Conservation (phyloP, 2,113 vertebrate genomes). For the Columba livia region DNA sequence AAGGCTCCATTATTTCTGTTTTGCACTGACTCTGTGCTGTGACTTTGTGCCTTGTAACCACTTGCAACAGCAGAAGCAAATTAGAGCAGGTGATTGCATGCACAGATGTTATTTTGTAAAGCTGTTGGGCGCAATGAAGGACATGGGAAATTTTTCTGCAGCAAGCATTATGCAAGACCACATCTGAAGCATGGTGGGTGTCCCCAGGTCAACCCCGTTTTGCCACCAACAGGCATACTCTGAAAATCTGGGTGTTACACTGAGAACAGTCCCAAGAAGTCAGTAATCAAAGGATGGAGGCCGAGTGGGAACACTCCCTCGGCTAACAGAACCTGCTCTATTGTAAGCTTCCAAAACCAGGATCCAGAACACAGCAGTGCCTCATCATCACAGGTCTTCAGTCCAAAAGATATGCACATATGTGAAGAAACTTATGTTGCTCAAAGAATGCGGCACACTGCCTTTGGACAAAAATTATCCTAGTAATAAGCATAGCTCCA, state of each 20-base stretch:
- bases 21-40: background rate
- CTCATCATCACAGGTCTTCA: background rate
- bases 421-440: background rate
- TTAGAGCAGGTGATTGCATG: background rate
- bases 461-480: background rate
- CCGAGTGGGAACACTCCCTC: background rate
- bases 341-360: background rate
- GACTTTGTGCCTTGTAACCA: background rate
- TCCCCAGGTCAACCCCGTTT: background rate
- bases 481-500: background rate
- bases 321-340: background rate
- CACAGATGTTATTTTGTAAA: background rate
- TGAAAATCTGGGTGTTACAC: background rate
- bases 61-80: constrained; percentile 26
- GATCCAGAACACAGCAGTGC: background rate
- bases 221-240: background rate
- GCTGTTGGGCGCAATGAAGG: background rate
- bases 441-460: background rate
- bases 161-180: background rate
- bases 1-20: background rate
- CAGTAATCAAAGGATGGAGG: background rate
- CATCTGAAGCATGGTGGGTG: background rate
- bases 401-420: background rate
- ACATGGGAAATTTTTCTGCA: background rate
- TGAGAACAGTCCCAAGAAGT: background rate